A percentile compares a stretch with the other conserved stretches of the same genome.
Conservation (phyloP, 2,888 invertebrate species). For the Hyppa rectilinea region DNA sequence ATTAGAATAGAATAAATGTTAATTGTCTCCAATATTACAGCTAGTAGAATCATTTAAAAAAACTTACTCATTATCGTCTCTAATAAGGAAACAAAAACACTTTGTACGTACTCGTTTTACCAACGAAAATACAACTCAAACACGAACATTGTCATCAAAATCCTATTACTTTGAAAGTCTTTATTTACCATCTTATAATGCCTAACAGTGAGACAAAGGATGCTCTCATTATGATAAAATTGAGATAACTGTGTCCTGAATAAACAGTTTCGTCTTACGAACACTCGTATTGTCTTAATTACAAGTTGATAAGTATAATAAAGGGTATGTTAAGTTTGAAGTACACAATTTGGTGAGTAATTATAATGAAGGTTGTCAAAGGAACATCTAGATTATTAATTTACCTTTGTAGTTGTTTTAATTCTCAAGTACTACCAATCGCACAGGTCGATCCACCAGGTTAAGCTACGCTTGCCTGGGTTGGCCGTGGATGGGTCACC, state of each 20-base stretch:
- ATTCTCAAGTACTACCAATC: too few species aligned
- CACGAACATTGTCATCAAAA: constrained; percentile 6
- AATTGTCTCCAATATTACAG: too few species aligned
- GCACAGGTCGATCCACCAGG: too few species aligned
- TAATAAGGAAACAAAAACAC: constrained; percentile 6
- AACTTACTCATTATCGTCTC: not conserved
- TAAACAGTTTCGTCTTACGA: constrained; percentile 42
- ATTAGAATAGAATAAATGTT: too few species aligned
- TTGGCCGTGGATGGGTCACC: too few species aligned
- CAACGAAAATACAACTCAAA: constrained; percentile 12
- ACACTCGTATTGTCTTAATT: constrained; percentile 16
- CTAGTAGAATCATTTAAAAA: too few species aligned
- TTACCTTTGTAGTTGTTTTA: not conserved
- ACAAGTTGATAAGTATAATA: constrained; percentile 12
- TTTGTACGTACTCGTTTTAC: not conserved
- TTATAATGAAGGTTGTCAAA: constrained; percentile 3
- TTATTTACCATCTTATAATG: constrained; percentile 16
- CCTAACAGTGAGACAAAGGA: constrained; percentile 32
- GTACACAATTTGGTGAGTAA: not conserved
- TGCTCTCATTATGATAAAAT: constrained; percentile 40
- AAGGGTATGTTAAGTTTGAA: constrained; percentile 4
- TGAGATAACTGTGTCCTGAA: constrained; percentile 35
- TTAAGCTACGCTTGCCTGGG: too few species aligned
- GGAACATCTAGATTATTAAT: not conserved
- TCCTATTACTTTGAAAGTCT: constrained; percentile 12